Evolutionary conservation across 2,888 invertebrate genomes (phyloP), one percentile per base, ranked within the genome.

Genomic region (Agelastica alni): DNA sequence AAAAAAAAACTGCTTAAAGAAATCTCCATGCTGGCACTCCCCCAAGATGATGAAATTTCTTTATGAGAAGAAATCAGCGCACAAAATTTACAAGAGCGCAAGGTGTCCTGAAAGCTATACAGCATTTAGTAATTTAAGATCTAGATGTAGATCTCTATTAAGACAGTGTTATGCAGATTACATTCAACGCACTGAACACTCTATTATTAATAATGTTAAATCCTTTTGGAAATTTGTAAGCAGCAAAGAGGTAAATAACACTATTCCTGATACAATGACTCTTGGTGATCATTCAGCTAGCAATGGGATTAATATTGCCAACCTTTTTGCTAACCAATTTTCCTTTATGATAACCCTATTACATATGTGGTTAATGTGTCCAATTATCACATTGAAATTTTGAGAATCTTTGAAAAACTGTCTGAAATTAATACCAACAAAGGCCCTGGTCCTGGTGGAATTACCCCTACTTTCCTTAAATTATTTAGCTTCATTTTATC

Each of bases 161-260:
- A 36, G 46, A 36, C 22, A 46, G 36, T 46, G 22, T 36, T 36
- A 46, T 12, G 20, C 46, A 12, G 45, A 31, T 18, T 45, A 45
- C 45, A 45, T 45, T 18, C 46, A 20, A 36, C 22, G 13, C 20
- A 20, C 13, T 18, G 39, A 39, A 39, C 6, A 39, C 14, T 31
- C 45, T 18, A 18, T 45, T 32, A 31, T 31, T 45, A 18, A 45
- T 45, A 16, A 45, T 45, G 45, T 45, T 17, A n/a, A 45, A 45
- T 45, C 16, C 18, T 45, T 45, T 18, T 31, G 45, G 31, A 30
- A 45, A 45, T 45, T 45, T 45, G 32, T 45, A 14, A 44, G 44
- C 30, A 31, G 16, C 17, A 45, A 45, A 32, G 31, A 18, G 18
- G n/a, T 10, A 16, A 45, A 18, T 45, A 18, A 10, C 31, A 32